Percentiles rank a stretch among this genome's conserved stretches.
These are phyloP conservation scores for Nomada ruficornis DNA, from an alignment of 2,888 invertebrate genomes.

Conservation along the genomic window DNA sequence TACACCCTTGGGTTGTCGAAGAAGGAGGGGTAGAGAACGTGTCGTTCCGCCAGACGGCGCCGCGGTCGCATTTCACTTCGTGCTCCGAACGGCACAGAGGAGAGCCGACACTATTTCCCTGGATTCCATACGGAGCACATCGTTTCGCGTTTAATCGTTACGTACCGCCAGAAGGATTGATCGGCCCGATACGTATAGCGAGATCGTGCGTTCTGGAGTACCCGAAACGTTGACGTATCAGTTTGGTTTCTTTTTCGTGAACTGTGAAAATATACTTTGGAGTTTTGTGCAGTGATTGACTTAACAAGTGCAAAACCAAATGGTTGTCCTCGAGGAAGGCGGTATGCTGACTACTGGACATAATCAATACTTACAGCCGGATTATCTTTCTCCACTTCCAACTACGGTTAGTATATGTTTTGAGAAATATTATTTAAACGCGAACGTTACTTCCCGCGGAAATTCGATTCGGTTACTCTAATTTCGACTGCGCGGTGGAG, in stretches of 20 bases:
- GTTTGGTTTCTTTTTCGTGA: conserved; percentile 31
- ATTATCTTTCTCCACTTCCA: conserved; percentile 97
- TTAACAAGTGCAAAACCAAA: conserved; percentile 84
- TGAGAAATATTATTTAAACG: not conserved
- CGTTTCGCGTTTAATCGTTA: conserved; percentile 59
- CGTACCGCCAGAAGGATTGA: conserved; percentile 56
- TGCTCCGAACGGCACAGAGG: conserved; percentile 62
- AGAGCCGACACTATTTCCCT: conserved; percentile 78
- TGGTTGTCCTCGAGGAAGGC: conserved; percentile 96
- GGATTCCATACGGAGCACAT: conserved; percentile 76
- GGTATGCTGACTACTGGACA: conserved; percentile 95
- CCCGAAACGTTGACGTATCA: not conserved
- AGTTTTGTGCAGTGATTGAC: conserved; percentile 69
- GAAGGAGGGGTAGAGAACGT: conserved; percentile 82
- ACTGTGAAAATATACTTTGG: conserved; percentile 39
- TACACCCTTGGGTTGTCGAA: conserved; percentile 79
- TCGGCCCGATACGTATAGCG: conserved; percentile 36
- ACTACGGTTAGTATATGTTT: conserved; percentile 93
- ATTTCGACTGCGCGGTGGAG: too few species aligned
- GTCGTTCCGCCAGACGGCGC: conserved; percentile 70
- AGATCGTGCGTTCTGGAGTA: conserved; percentile 21
- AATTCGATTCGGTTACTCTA: not conserved
- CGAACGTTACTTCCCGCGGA: not conserved
- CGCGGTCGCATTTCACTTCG: conserved; percentile 67
- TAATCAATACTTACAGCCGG: conserved; percentile 98